These are phyloP conservation scores for Bilobella aurantiaca DNA, from an alignment of 1,140 invertebrate genomes.

Conservation along the genomic window DNA sequence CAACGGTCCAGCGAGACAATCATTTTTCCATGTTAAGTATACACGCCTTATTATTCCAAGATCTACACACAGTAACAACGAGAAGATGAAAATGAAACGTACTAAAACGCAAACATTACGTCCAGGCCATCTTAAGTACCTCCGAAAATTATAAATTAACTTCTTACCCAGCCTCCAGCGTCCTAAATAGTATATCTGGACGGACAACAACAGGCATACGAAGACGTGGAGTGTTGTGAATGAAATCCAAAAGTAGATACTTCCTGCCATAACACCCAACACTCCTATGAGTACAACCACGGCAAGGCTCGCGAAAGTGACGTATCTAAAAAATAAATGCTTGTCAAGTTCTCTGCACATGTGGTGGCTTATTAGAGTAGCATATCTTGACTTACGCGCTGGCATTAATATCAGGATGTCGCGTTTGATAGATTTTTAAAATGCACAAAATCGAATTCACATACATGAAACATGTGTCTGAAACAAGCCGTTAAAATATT, in stretches of 20 bases:
- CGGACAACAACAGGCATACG: conserved; percentile 58
- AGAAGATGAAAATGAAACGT: too few species aligned
- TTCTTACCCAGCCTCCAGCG: conserved; percentile 58
- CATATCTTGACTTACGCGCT: conserved; percentile 63
- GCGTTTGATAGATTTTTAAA: conserved; percentile 79
- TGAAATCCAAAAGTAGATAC: conserved; percentile 60
- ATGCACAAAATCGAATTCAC: conserved; percentile 75
- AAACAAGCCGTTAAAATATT: conserved; percentile 37
- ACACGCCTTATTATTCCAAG: conserved; percentile 43
- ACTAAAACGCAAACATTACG: too few species aligned
- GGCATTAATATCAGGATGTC: conserved; percentile 84
- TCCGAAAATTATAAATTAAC: too few species aligned
- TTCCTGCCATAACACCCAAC: conserved; percentile 65
- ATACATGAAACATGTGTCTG: conserved; percentile 89
- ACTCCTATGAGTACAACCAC: conserved; percentile 69
- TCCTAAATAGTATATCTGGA: conserved; percentile 79
- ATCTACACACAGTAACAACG: conserved; percentile 41
- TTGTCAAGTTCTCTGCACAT: too few species aligned
- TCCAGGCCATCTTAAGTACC: too few species aligned
- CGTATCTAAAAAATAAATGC: conserved; percentile 21
- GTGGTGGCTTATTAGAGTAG: too few species aligned
- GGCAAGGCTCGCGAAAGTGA: conserved; percentile 62
- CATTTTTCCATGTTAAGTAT: conserved; percentile 42
- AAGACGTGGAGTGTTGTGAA: conserved; percentile 63
- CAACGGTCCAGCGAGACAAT: conserved; percentile 40